Base-by-base conservation (phyloP, 2,888 invertebrate genomes). In the Ametastegia equiseti region DNA sequence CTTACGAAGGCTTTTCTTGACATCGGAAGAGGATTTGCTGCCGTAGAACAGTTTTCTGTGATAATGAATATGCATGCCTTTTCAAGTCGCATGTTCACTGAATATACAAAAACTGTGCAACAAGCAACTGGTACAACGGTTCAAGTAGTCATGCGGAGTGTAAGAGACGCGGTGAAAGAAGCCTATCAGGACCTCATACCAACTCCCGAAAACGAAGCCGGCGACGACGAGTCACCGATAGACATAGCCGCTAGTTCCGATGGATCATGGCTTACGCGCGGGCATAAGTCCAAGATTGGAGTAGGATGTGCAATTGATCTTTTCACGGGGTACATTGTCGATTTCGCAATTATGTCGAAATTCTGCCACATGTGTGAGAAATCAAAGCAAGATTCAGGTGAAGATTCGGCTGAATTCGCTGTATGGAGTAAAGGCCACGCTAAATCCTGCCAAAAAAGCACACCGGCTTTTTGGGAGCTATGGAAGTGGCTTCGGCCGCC, bases 251-350 rank as follows among this genome's bases (percentile, higher is more conserved):
- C 82, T 7, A 83, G 81, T 78, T 84, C 79, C 77, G 85, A 85
- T 78, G 83, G 83, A 19, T 82, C 83, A 9, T 85, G 83, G 83
- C 81, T 77, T 39, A 84, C 84, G 1, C 77, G 84, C 33, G 82
- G 83, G 2, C 81, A 78, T 60, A 84, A 80, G 65, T 85, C 83
- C 6, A 82, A 83, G 60, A 82, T 84, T 75, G 82, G 85, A 9
- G 82, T 85, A 65, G 82, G 84, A 23, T 83, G 73, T 33, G 83
- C 83, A 15, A 81, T 85, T 45, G 82, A 84, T 19, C 13, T 81
- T 23, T 30, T 77, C 7, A 77, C 79, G 2, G 84, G 85, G 63
- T 81, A 79, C 30, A 81, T 85, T 13, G 69, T 83, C 11, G 85
- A 84, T 42, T 85, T 78, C 65, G 80, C 65, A 13, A 77, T 84